Percentiles rank a stretch among this genome's conserved stretches.
phyloP scores from a whole-genome alignment of 1,140 invertebrate genomes.

The Saxidomus purpurata region DNA sequence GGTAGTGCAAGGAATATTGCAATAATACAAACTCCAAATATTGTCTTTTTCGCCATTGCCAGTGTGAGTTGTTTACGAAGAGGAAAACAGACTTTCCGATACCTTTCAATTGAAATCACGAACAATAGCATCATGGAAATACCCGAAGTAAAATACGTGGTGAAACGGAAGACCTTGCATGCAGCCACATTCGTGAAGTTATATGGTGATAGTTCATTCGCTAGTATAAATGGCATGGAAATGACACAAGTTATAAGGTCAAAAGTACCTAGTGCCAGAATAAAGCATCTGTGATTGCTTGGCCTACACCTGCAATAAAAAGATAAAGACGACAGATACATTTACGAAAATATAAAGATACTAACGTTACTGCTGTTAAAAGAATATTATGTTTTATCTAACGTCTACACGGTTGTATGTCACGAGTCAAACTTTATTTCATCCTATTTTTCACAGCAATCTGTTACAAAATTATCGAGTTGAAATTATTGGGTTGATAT shows the following conservation, averaged over 20 bases:
- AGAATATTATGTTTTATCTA: too few species aligned
- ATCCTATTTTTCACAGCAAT: too few species aligned
- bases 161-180: slow-evolving; percentile 64
- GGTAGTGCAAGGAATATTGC: slow-evolving; percentile 28
- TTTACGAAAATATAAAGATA: too few species aligned
- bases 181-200: slow-evolving; percentile 39
- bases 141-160: slow-evolving; percentile 47
- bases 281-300: slow-evolving; percentile 59
- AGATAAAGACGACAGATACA: too few species aligned
- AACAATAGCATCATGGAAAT: slow-evolving; percentile 53
- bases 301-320: neutral
- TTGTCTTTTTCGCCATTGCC: slow-evolving; percentile 32
- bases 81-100: slow-evolving; percentile 65
- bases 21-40: neutral
- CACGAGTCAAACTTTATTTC: too few species aligned
- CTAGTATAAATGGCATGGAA: slow-evolving; percentile 64
- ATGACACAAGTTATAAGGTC: slow-evolving; percentile 61
- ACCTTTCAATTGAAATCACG: slow-evolving; percentile 62
- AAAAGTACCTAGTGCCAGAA: slow-evolving; percentile 49
- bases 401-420: too few species aligned
- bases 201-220: slow-evolving; percentile 40
- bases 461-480: too few species aligned
- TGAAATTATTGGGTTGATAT: too few species aligned
- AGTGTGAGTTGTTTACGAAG: slow-evolving; percentile 53
- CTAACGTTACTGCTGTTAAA: too few species aligned